Percentiles rank a stretch among this genome's conserved stretches.
Conservation (phyloP, 1,140 invertebrate genomes). For the Heliconius melpomene region DNA sequence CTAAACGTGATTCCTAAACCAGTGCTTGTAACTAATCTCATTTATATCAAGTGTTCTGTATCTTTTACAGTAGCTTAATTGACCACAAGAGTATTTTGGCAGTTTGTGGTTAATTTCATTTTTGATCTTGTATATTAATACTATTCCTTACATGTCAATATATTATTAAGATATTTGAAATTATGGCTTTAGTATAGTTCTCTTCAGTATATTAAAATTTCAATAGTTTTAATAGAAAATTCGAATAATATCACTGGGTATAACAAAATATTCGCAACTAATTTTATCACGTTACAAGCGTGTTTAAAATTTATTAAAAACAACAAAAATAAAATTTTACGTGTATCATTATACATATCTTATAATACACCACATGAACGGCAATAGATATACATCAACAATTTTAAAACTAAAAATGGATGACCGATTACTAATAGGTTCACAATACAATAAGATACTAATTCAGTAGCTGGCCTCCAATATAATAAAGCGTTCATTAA, state of each 20-base stretch:
- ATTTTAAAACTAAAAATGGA: conserved; percentile 27
- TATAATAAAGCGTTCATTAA: conserved; percentile 55
- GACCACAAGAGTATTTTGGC: conserved; percentile 39
- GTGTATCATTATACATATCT: conserved; percentile 27
- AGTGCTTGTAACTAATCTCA: conserved; percentile 32
- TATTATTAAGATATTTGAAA: conserved; percentile 6
- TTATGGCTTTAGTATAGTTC: background rate
- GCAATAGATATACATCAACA: conserved; percentile 31
- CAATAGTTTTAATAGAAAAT: conserved; percentile 15
- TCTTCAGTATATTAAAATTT: background rate
- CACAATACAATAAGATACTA: background rate
- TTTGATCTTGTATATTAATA: background rate
- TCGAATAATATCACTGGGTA: conserved; percentile 21
- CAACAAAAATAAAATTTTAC: conserved; percentile 23
- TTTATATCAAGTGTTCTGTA: conserved; percentile 31
- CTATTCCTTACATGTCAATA: conserved; percentile 1
- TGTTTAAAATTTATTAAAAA: conserved; percentile 44
- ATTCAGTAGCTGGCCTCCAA: conserved; percentile 6
- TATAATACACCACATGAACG: conserved; percentile 27
- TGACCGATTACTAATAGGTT: conserved; percentile 1
- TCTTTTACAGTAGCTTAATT: conserved; percentile 35
- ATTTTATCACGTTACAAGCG: conserved; percentile 52
- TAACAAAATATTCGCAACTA: conserved; percentile 41
- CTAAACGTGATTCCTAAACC: conserved; percentile 35
- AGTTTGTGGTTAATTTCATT: conserved; percentile 35